These are phyloP conservation scores for Drosophila maculinotata DNA, from an alignment of 2,888 invertebrate genomes.

Conservation along the genomic window DNA sequence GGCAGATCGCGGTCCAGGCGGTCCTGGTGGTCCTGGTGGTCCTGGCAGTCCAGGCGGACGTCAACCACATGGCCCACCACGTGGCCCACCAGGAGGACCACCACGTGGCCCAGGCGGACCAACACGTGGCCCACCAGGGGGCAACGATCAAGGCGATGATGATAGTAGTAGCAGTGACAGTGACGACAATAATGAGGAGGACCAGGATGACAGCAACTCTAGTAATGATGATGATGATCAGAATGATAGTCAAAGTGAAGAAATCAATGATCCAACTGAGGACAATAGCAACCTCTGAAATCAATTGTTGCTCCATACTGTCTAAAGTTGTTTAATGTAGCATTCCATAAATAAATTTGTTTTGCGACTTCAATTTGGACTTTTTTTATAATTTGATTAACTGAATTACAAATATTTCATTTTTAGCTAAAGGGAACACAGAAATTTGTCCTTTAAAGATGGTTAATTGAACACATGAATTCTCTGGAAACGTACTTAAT, in stretches of 20 bases:
- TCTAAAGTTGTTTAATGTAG: background rate
- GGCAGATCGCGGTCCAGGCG: slow-evolving; percentile 31
- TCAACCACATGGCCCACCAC: background rate
- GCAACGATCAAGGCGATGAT: slow-evolving; percentile 5
- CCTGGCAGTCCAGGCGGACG: background rate
- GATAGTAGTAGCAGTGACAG: background rate
- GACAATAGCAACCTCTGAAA: background rate
- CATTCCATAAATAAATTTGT: slow-evolving; percentile 7
- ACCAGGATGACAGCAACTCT: background rate
- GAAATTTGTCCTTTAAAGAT: no score
- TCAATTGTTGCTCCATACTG: no score
- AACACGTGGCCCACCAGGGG: slow-evolving; percentile 8
- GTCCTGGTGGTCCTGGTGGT: slow-evolving; percentile 12
- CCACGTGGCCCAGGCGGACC: slow-evolving; percentile 1
- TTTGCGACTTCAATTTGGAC: background rate
- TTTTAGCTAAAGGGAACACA: background rate
- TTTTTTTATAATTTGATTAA: background rate
- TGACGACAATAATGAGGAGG: background rate
- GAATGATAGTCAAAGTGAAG: slow-evolving; percentile 1
- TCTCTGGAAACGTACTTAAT: no score
- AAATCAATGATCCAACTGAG: background rate
- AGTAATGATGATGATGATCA: background rate
- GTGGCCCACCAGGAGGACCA: background rate
- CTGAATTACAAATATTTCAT: background rate
- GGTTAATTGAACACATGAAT: no score